Percentiles rank a stretch among this genome's conserved stretches.
Conservation (phyloP, 2,797 vertebrate species). For the Sylvilagus floridanus region DNA sequence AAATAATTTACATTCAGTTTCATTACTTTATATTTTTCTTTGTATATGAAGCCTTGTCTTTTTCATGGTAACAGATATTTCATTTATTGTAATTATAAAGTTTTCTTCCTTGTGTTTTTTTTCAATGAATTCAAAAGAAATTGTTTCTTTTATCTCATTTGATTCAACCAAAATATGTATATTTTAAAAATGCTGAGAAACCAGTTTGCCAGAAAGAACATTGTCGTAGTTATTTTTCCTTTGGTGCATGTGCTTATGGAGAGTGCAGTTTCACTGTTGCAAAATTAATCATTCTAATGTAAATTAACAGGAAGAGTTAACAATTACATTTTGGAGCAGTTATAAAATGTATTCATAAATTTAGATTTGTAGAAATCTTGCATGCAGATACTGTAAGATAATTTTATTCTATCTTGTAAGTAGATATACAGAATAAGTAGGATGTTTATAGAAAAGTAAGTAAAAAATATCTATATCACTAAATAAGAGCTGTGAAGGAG, state of each 20-base stretch:
- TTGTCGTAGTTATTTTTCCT: neutral
- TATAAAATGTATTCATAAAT: neutral
- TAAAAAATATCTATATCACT: neutral
- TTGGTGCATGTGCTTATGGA: neutral
- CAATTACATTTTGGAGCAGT: neutral
- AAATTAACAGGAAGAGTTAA: neutral
- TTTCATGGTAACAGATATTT: constrained; percentile 21
- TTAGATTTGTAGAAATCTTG: constrained; percentile 2
- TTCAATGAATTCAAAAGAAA: constrained; percentile 53
- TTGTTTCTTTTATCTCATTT: constrained; percentile 46
- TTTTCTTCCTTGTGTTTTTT: constrained; percentile 30
- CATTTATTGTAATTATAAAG: constrained; percentile 10
- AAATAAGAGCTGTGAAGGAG: neutral
- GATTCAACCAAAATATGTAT: constrained; percentile 32
- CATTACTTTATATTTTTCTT: constrained; percentile 34
- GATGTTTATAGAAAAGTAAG: neutral
- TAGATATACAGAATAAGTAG: neutral
- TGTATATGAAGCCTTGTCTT: neutral
- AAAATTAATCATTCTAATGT: neutral
- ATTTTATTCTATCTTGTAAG: neutral
- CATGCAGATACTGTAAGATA: neutral
- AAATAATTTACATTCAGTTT: constrained; percentile 15
- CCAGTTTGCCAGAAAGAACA: constrained; percentile 1
- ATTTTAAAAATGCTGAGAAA: constrained; percentile 45
- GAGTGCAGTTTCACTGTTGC: neutral